Conservation (phyloP, 2,888 invertebrate species). For the Eurytoma adleriae region DNA sequence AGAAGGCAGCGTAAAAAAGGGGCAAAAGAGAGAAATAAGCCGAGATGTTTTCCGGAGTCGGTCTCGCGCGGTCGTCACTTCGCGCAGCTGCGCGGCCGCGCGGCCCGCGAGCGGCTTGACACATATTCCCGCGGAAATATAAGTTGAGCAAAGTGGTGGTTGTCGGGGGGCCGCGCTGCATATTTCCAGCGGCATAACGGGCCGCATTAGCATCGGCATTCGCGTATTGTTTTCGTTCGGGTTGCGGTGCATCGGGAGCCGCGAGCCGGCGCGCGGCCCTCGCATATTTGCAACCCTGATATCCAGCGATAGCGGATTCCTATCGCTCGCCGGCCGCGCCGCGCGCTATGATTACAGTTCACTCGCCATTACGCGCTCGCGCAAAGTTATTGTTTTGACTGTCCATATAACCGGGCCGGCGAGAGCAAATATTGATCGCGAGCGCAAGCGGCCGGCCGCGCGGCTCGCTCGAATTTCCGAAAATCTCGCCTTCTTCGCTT, state of each 20-base stretch:
- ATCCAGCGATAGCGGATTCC: conserved; percentile 70
- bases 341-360: conserved; percentile 60
- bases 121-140: conserved; percentile 24
- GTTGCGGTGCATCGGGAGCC: not conserved
- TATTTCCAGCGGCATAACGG: conserved; percentile 53
- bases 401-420: conserved; percentile 42
- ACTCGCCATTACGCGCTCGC: conserved; percentile 59
- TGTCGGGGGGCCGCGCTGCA: conserved; percentile 40
- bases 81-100: conserved; percentile 5
- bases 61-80: not conserved
- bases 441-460: not conserved
- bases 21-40: conserved; percentile 1
- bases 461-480: not conserved
- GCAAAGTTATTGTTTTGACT: conserved; percentile 66
- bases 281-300: conserved; percentile 69
- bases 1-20: not conserved
- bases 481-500: not conserved
- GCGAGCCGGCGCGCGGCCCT: conserved; percentile 41
- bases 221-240: conserved; percentile 69
- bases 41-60: conserved; percentile 18
- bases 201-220: conserved; percentile 67
- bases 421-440: conserved; percentile 62
- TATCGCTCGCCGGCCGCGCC: conserved; percentile 60
- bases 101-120: conserved; percentile 15
- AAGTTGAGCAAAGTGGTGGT: conserved; percentile 17